These are phyloP conservation scores for Euura saliciscinereae DNA, from an alignment of 1,140 invertebrate genomes.

Conservation along the genomic window DNA sequence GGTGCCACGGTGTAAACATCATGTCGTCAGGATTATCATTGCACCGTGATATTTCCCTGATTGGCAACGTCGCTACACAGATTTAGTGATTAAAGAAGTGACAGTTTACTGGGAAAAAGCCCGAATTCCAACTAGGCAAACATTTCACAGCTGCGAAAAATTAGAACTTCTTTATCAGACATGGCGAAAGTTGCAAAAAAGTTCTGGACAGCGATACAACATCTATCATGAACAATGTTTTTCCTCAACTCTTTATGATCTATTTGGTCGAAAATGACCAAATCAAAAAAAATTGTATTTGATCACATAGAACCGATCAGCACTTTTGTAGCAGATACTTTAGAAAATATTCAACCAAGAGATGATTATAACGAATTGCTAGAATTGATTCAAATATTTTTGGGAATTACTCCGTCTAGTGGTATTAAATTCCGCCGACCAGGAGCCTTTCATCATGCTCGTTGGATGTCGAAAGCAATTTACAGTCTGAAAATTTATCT, in stretches of 20 bases:
- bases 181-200: constrained; percentile 25
- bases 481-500: constrained; percentile 45
- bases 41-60: too few relatives aligned
- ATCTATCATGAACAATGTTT: constrained; percentile 17
- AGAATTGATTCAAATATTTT: constrained; percentile 47
- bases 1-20: too few relatives aligned
- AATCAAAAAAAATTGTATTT: constrained; percentile 6
- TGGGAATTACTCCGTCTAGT: constrained; percentile 39
- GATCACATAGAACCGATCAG: constrained; percentile 9
- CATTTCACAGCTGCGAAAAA: constrained; percentile 23
- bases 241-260: too few relatives aligned
- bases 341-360: constrained; percentile 8
- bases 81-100: too few relatives aligned
- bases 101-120: constrained; percentile 29
- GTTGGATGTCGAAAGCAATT: constrained; percentile 46
- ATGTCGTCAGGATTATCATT: too few relatives aligned
- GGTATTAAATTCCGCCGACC: constrained; percentile 43
- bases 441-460: constrained; percentile 45
- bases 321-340: constrained; percentile 15
- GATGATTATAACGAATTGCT: constrained; percentile 51
- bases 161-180: constrained; percentile 25
- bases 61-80: too few relatives aligned
- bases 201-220: constrained; percentile 17
- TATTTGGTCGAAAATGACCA: constrained; percentile 20
- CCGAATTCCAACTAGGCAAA: constrained; percentile 24